Base-by-base conservation (phyloP, 1,140 invertebrate genomes). In the Halesus radiatus region DNA sequence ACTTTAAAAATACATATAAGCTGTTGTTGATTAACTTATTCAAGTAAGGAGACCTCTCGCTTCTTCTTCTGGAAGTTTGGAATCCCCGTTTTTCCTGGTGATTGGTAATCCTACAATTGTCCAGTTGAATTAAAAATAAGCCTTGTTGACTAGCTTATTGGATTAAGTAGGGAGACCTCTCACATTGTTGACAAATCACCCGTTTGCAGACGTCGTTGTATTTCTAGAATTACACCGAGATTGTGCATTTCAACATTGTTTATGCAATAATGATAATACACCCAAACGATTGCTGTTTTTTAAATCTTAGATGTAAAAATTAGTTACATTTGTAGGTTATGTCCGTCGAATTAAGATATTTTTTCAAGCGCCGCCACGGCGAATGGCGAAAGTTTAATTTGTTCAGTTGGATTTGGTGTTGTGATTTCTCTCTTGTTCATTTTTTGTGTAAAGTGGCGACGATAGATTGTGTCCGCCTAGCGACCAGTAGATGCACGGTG, bases 141-240 rank as follows among this genome's bases (percentile, higher is more conserved):
- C 32, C 54, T 37, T 58, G 72, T 75, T 75, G 20, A 56, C 60
- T 75, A 75, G 70, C 70, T 74, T 29, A 74, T 54, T 53, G 53
- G 37, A 45, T 0, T 45, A 45, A 45, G 10, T 45, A 13, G 20
- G 45, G 52, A 70, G 66, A 79, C 66, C n/a, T 79, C 37, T 70
- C 77, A 79, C 77, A 66, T 58, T 79, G 77, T 79, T 73, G 53
- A 79, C 68, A 70, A 72, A 53, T 78, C 76, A 68, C 76, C 62
- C 75, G 37, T 64, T 62, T 76, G 75, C 45, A 23, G 56, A 20
- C 50, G 60, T 76, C 45, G 16, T 76, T 45, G 23, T 23, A 18
- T 37, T 76, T 54, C 13, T 73, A 54, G 45, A 26, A 22, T 56
- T 54, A 22, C 70, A 53, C 20, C 22, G 1, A 20, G 26, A n/a